phyloP scores from a whole-genome alignment of 2,797 vertebrate species.

The Columba guinea region DNA sequence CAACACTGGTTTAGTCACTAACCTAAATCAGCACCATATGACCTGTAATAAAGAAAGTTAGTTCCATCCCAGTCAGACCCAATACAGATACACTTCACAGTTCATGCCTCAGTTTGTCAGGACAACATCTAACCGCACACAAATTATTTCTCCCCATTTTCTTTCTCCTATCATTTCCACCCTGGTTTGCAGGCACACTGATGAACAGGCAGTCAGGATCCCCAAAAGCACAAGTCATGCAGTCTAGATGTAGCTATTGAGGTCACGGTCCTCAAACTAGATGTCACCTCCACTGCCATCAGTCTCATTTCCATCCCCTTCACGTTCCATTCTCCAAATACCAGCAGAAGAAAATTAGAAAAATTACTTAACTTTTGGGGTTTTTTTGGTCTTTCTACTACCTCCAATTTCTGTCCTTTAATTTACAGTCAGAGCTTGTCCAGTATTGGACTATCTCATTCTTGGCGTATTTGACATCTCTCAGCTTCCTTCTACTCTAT shows the following conservation, averaged over 20 bases:
- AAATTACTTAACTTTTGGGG: not conserved
- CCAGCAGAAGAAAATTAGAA: not conserved
- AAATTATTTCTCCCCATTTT: not conserved
- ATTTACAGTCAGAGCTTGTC: not conserved
- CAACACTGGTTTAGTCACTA: not conserved
- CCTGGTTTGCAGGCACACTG: not conserved
- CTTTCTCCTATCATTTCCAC: not conserved
- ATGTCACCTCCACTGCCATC: not conserved
- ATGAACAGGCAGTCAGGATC: not conserved
- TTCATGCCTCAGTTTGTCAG: not conserved
- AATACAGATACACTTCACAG: not conserved
- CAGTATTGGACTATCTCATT: not conserved
- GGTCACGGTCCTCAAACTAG: not conserved
- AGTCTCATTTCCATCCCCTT: not conserved
- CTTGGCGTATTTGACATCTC: not conserved
- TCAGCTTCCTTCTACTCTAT: not conserved
- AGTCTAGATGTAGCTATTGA: not conserved
- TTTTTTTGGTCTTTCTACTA: not conserved
- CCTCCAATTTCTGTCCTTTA: not conserved
- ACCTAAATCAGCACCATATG: not conserved
- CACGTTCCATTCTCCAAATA: not conserved
- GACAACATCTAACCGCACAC: not conserved
- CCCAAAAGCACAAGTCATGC: not conserved
- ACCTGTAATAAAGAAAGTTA: fast-evolving
- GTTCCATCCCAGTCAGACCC: not conserved